A percentile compares a stretch with the other conserved stretches of the same genome.
These are phyloP conservation scores for Berghia stephanieae DNA, from an alignment of 1,140 invertebrate genomes.

Conservation along the genomic window DNA sequence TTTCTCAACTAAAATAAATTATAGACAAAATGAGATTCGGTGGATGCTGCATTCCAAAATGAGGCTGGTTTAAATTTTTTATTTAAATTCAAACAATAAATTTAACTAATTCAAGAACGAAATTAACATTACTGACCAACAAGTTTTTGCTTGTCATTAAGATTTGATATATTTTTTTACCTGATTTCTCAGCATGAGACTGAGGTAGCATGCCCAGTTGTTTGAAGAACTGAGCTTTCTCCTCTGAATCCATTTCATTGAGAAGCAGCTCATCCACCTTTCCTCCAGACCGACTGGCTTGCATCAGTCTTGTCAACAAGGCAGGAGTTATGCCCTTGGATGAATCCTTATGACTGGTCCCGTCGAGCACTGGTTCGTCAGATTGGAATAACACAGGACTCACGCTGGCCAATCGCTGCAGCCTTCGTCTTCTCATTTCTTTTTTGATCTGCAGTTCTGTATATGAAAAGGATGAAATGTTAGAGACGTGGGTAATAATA, in stretches of 20 bases:
- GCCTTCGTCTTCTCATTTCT: slow-evolving; percentile 45
- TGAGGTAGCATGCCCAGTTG: neutral
- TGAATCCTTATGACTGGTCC: slow-evolving; percentile 10
- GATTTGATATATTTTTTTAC: neutral
- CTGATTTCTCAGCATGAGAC: neutral
- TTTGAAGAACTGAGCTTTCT: neutral
- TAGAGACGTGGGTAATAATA: neutral
- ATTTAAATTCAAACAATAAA: too few species aligned
- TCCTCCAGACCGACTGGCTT: neutral
- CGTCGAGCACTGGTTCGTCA: neutral
- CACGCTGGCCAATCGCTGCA: slow-evolving; percentile 50
- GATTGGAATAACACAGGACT: slow-evolving; percentile 52
- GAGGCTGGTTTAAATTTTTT: too few species aligned
- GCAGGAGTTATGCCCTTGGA: neutral
- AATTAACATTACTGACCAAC: too few species aligned
- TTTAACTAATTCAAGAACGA: too few species aligned
- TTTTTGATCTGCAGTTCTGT: slow-evolving; percentile 55
- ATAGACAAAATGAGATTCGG: too few species aligned
- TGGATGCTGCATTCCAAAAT: too few species aligned
- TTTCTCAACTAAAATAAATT: too few species aligned
- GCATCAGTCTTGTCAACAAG: neutral
- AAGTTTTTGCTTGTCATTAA: too few species aligned
- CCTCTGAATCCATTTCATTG: neutral
- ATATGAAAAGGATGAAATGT: neutral
- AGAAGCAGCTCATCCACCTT: neutral